Evolutionary conservation across 2,113 vertebrate species (phyloP).

Genomic region (Sarotherodon lohbergeri): DNA sequence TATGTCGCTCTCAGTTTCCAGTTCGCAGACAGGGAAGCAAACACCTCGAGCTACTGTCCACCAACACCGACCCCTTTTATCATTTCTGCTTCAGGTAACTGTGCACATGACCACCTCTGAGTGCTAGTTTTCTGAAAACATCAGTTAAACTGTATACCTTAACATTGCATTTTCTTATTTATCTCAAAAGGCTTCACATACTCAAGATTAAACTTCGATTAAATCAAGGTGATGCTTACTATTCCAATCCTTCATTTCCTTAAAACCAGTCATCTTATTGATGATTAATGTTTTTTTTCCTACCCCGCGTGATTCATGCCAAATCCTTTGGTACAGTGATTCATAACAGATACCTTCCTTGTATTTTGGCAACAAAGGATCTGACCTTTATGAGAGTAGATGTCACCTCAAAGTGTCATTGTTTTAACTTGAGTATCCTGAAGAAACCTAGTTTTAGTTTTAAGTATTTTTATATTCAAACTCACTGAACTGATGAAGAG

Average conservation of each 20-base stretch:
- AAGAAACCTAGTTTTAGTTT: neutral
- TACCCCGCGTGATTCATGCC: neutral
- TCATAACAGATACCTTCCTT: neutral
- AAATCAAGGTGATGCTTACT: neutral
- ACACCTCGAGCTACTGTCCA: neutral
- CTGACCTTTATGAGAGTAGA: neutral
- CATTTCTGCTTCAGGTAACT: neutral
- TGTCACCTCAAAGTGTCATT: neutral
- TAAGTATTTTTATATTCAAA: neutral
- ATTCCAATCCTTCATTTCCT: neutral
- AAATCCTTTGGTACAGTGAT: neutral
- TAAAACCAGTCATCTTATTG: neutral
- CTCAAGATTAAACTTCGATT: neutral
- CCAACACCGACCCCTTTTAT: neutral
- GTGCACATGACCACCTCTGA: no score
- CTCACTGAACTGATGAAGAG: neutral
- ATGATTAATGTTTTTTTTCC: neutral
- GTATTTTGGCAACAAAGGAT: slow-evolving; percentile 18
- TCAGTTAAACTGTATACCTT: neutral
- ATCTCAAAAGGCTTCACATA: neutral
- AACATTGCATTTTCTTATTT: neutral
- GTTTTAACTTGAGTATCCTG: neutral
- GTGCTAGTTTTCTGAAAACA: neutral
- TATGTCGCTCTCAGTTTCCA: slow-evolving; percentile 7
- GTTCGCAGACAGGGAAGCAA: neutral